Evolutionary conservation across 2,797 vertebrate species (phyloP).

Genomic region (Dicrostonyx torquatus): DNA sequence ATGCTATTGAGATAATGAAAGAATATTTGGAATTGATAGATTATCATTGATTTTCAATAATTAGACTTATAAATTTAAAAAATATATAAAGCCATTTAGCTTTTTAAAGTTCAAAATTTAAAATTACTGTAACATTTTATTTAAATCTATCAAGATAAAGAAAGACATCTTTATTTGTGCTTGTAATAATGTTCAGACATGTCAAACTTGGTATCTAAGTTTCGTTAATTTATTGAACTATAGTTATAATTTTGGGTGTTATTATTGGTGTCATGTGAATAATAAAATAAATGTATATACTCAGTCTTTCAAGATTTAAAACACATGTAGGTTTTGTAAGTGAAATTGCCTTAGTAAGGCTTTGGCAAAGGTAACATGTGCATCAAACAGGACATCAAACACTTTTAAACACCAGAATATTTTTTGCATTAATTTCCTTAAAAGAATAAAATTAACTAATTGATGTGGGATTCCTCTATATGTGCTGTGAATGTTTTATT

Average conservation of each 20-base stretch:
- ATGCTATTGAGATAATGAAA: not conserved
- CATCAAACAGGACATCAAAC: not conserved
- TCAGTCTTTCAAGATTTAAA: not conserved
- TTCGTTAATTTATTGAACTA: not conserved
- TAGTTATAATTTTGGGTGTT: not conserved
- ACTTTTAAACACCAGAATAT: not conserved
- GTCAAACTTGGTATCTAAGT: conserved; percentile 25
- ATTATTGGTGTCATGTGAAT: not conserved
- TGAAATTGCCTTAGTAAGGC: not conserved
- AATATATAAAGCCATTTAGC: not conserved
- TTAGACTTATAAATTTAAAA: conserved; percentile 10
- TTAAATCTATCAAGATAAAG: not conserved
- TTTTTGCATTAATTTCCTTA: not conserved
- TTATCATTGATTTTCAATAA: not conserved
- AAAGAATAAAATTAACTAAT: not conserved
- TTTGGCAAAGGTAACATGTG: not conserved
- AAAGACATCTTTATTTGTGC: not conserved
- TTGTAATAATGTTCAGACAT: not conserved
- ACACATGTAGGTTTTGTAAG: not conserved
- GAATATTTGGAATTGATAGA: not conserved
- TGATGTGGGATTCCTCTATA: too few relatives aligned
- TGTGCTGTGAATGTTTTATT: too few relatives aligned
- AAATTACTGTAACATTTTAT: not conserved
- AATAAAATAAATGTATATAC: not conserved
- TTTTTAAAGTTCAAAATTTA: conserved; percentile 6